phyloP scores from a whole-genome alignment of 2,797 vertebrate species.

The Pangasius djambal region DNA sequence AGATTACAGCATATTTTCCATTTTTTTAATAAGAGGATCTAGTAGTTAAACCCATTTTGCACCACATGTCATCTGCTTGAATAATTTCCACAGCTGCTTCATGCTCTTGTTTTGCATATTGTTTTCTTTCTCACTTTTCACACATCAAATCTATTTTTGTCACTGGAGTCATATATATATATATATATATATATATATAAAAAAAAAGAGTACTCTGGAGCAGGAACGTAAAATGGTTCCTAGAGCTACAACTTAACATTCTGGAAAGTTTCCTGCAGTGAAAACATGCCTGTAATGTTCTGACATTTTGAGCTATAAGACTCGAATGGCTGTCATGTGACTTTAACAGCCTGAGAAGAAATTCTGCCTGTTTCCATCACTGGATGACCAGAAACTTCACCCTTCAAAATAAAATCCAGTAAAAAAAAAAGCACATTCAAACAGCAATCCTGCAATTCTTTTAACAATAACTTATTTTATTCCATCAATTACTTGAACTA shows the following conservation, averaged over 20 bases:
- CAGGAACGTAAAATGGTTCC: neutral
- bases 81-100: neutral
- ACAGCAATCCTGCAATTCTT: neutral
- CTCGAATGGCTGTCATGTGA: neutral
- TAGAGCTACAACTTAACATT: neutral
- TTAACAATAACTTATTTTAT: neutral
- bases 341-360: neutral
- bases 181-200: no score
- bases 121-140: neutral
- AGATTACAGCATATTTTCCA: neutral
- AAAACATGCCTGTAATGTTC: neutral
- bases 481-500: neutral
- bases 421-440: neutral
- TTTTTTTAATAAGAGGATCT: neutral
- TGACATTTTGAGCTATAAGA: neutral
- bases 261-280: neutral
- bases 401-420: slow-evolving; percentile 5
- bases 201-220: no score
- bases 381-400: neutral
- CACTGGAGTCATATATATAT: neutral
- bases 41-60: neutral
- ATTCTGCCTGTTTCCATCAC: neutral
- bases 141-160: neutral
- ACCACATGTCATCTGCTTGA: neutral
- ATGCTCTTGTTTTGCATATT: neutral